Evolutionary conservation across 2,113 vertebrate genomes (phyloP).

Genomic region (Clarias magur): DNA sequence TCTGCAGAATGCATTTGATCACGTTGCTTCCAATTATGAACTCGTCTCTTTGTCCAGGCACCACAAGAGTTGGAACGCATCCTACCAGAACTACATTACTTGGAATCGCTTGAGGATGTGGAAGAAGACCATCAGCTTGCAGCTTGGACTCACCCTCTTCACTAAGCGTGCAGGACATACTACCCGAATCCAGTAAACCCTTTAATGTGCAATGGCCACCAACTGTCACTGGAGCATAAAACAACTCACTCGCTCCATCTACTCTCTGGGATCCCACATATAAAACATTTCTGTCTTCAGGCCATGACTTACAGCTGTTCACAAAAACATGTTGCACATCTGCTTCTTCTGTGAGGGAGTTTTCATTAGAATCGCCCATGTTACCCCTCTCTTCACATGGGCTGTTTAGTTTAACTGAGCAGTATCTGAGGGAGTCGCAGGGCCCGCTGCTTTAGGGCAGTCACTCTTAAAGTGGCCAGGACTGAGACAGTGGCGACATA

Average conservation of each 20-base stretch:
- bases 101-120: not conserved
- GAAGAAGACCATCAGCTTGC: not conserved
- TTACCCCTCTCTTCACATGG: too few relatives aligned
- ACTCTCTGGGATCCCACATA: not conserved
- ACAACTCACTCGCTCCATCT: not conserved
- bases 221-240: not conserved
- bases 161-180: not conserved
- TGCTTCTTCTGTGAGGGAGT: not conserved
- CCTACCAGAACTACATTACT: not conserved
- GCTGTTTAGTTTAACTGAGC: too few relatives aligned
- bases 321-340: not conserved
- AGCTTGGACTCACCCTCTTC: not conserved
- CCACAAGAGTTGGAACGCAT: slow-evolving; percentile 40
- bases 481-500: not conserved
- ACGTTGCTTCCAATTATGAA: slow-evolving; percentile 44
- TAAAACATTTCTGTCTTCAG: not conserved
- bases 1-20: slow-evolving; percentile 35
- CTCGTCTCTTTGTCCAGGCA: slow-evolving; percentile 47
- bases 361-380: too few relatives aligned
- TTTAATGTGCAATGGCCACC: not conserved
- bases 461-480: slow-evolving; percentile 6
- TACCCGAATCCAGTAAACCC: not conserved
- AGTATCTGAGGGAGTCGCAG: not conserved
- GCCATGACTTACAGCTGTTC: not conserved
- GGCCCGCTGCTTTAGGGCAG: not conserved